phyloP scores from a whole-genome alignment of 2,888 invertebrate species.

The Anthophora plumipes region DNA sequence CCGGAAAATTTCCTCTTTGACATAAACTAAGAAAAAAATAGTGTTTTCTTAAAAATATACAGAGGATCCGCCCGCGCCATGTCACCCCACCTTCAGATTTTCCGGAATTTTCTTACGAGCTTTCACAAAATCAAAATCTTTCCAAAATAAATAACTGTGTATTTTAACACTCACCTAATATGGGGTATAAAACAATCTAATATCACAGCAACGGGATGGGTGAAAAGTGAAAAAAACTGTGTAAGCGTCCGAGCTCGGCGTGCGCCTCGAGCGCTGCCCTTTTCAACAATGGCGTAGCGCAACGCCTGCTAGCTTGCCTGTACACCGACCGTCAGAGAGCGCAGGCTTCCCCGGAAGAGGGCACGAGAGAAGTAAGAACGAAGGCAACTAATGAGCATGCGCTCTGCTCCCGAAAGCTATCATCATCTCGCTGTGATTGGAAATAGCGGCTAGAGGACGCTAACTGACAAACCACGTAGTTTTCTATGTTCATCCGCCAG shows the following conservation, averaged over 20 bases:
- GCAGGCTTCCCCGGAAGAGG: conserved; percentile 71
- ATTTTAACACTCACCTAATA: conserved; percentile 69
- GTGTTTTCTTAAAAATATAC: conserved; percentile 28
- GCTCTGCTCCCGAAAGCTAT: conserved; percentile 54
- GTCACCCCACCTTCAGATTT: conserved; percentile 51
- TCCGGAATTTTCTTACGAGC: conserved; percentile 48
- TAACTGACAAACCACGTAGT: conserved; percentile 19
- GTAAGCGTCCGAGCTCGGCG: conserved; percentile 75
- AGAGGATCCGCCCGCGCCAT: conserved; percentile 69
- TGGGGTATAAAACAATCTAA: conserved; percentile 72
- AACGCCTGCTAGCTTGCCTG: conserved; percentile 69
- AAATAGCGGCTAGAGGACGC: conserved; percentile 56
- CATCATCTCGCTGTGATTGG: conserved; percentile 53
- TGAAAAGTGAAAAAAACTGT: conserved; percentile 73
- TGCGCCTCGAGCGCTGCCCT: conserved; percentile 81
- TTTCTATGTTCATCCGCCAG: background rate
- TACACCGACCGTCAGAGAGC: conserved; percentile 66
- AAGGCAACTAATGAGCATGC: conserved; percentile 72
- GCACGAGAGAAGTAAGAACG: conserved; percentile 64
- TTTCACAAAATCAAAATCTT: background rate
- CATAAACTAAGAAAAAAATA: background rate
- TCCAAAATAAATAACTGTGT: conserved; percentile 23
- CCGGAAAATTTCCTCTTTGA: conserved; percentile 45
- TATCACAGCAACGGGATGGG: conserved; percentile 78
- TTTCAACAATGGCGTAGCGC: conserved; percentile 82